A percentile compares a stretch with the other conserved stretches of the same genome.
These are phyloP conservation scores for Heliconius erato DNA, from an alignment of 2,888 invertebrate species.

Conservation along the genomic window DNA sequence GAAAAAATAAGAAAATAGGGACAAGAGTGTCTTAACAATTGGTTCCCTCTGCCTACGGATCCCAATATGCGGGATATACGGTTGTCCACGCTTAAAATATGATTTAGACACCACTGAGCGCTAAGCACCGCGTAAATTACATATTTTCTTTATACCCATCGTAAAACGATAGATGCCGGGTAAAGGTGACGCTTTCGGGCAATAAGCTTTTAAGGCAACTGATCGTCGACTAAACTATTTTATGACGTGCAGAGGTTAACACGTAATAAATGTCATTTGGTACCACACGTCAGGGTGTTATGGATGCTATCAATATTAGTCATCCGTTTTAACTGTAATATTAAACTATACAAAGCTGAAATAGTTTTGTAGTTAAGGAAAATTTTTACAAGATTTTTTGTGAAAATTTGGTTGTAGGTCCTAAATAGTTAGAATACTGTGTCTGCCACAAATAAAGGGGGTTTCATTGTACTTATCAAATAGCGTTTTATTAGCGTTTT, in stretches of 20 bases:
- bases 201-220: slow-evolving; percentile 6
- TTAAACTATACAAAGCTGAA: neutral
- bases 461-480: too few relatives aligned
- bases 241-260: slow-evolving; percentile 24
- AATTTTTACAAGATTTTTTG: too few relatives aligned
- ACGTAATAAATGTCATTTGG: slow-evolving; percentile 4
- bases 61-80: too few relatives aligned
- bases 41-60: too few relatives aligned
- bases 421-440: too few relatives aligned
- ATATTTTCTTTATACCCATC: neutral
- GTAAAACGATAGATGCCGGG: slow-evolving; percentile 16
- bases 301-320: neutral
- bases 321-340: neutral
- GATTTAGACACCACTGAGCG: neutral
- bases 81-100: neutral
- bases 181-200: slow-evolving; percentile 15
- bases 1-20: too few relatives aligned
- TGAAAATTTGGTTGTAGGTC: too few relatives aligned
- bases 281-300: neutral
- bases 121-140: neutral
- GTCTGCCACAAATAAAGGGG: too few relatives aligned
- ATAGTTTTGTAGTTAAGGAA: too few relatives aligned
- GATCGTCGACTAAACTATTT: slow-evolving; percentile 2
- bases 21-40: too few relatives aligned
- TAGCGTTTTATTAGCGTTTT: too few relatives aligned